phyloP scores from a whole-genome alignment of 2,888 invertebrate genomes.

The Pseudolycoriella hygida region DNA sequence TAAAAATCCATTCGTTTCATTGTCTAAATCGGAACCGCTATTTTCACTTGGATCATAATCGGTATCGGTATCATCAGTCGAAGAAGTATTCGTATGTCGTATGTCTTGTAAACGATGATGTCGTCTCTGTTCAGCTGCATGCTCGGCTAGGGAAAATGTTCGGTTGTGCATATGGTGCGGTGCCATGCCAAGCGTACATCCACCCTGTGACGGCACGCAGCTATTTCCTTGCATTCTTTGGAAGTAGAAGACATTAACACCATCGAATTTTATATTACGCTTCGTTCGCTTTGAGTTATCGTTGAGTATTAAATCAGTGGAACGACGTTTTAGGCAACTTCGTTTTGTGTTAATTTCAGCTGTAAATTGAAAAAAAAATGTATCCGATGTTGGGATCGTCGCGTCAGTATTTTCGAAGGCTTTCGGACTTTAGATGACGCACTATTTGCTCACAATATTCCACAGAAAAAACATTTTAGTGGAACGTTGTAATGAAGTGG shows the following conservation, averaged over 20 bases:
- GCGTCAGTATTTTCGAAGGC: too few species aligned
- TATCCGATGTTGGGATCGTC: neutral
- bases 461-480: too few species aligned
- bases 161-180: constrained; percentile 49
- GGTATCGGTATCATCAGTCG: constrained; percentile 60
- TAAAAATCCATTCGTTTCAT: constrained; percentile 77
- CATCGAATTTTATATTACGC: constrained; percentile 72
- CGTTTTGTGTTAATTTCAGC: constrained; percentile 21
- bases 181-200: constrained; percentile 87
- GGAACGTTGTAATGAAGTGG: too few species aligned
- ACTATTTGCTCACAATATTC: too few species aligned
- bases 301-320: constrained; percentile 29
- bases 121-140: constrained; percentile 63
- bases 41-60: constrained; percentile 69
- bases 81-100: constrained; percentile 26
- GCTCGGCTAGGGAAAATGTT: constrained; percentile 71
- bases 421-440: too few species aligned
- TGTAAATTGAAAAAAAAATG: constrained; percentile 1
- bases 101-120: constrained; percentile 62
- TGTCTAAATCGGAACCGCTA: constrained; percentile 68
- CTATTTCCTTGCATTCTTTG: constrained; percentile 82
- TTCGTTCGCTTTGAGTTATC: constrained; percentile 45
- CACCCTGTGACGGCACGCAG: constrained; percentile 79
- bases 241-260: constrained; percentile 89
- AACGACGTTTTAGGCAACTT: constrained; percentile 50